A percentile compares a stretch with the other conserved stretches of the same genome.
Conservation (phyloP, 2,888 invertebrate genomes). For the Celastrina argiolus region DNA sequence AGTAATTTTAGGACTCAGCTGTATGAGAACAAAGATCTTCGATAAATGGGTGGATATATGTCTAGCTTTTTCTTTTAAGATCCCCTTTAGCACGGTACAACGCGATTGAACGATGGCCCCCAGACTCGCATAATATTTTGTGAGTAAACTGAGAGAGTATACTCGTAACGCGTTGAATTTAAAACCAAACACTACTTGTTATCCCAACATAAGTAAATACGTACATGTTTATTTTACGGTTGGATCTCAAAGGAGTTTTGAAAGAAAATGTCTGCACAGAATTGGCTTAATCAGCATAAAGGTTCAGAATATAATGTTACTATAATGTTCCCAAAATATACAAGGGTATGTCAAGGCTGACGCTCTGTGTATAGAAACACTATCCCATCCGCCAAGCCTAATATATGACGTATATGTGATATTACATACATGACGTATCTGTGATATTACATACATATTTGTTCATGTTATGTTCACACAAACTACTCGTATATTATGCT, state of each 20-base stretch:
- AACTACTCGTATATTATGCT: no score
- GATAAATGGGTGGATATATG: no score
- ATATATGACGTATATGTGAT: not conserved
- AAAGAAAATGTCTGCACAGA: not conserved
- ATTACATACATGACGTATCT: not conserved
- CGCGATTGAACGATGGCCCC: not conserved
- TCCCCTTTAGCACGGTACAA: not conserved
- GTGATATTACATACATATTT: not conserved
- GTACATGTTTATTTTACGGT: not conserved
- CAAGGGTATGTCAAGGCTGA: constrained; percentile 10
- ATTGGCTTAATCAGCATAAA: not conserved
- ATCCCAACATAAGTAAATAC: not conserved
- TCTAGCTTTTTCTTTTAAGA: not conserved
- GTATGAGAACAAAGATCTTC: no score
- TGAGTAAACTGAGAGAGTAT: not conserved
- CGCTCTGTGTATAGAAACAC: constrained; percentile 15
- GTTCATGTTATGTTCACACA: constrained; percentile 3
- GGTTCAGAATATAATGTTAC: constrained; percentile 6
- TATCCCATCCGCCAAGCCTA: constrained; percentile 7
- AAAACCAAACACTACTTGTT: not conserved
- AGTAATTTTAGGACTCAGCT: no score
- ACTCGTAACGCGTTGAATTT: not conserved
- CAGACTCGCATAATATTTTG: constrained; percentile 2
- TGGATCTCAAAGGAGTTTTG: constrained; percentile 3
- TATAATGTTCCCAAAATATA: not conserved